Evolutionary conservation across 2,888 invertebrate species (phyloP), one percentile per base, ranked within the genome.

Genomic region (Tuta absoluta): DNA sequence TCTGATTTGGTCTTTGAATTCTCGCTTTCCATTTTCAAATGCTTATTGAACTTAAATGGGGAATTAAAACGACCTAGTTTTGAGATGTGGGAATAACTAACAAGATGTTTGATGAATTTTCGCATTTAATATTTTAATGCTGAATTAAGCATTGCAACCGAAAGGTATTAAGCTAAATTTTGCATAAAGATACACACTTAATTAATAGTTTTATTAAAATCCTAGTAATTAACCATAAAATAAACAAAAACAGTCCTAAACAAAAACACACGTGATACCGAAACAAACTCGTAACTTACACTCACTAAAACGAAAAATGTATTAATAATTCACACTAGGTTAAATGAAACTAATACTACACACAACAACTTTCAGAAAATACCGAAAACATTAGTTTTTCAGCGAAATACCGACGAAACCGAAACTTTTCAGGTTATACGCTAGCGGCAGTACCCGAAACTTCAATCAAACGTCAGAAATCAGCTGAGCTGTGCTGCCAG

Each of bases 1-100:
- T 82, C 79, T 68, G 75, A 74, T 69, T 82, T 81, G 21, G 59
- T 75, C 79, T 85, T 85, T 0, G 69, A 65, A 59, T 71, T 64
- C 11, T 76, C 75, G 63, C 69, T 73, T 11, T 81, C 78, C 86
- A 88, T 87, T 63, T 70, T 78, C 14, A 51, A 37, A 64, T 10
- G 45, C 71, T 72, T 66, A 12, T 28, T 14, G 1, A 33, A 48
- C 2, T 28, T 49, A 0, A 56, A 56, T 10, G 17, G 56, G n/a
- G n/a, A 33, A 2, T 17, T 24, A 17, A 60, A 14, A 14, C 60
- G 45, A 10, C 33, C 17, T 23, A 60, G 21, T 14, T 8, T 7
- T n/a, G 45, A 23, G 7, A 17, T 23, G 24, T 33, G 33, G 1
- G 62, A 28, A 19, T 33, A 19, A 2, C 14, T 49, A 49, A 62